These are phyloP conservation scores for Halichoerus grypus DNA, from an alignment of 2,113 vertebrate species.

Conservation along the genomic window DNA sequence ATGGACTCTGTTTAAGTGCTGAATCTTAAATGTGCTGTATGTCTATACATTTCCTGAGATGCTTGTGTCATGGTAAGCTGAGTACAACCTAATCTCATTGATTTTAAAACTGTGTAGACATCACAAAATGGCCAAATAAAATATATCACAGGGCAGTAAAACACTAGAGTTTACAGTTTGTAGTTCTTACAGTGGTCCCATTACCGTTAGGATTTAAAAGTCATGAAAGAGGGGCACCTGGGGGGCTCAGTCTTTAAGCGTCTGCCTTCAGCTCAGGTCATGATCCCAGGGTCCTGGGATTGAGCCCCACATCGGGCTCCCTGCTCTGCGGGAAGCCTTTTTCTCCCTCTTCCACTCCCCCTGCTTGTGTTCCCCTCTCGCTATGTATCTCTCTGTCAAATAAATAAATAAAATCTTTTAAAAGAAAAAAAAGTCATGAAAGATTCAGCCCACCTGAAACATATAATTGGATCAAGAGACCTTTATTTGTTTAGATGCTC, in stretches of 20 bases:
- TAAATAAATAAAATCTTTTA: no score
- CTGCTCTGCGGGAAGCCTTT: no score
- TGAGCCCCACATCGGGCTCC: no score
- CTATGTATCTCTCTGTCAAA: no score
- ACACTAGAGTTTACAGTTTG: background rate
- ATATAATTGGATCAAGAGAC: background rate
- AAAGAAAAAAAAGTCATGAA: background rate
- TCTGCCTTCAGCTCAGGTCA: no score
- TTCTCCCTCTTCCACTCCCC: no score
- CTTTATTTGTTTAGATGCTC: background rate
- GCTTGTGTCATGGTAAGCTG: background rate
- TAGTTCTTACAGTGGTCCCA: background rate
- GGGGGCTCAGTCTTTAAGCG: no score
- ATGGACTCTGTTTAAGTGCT: background rate
- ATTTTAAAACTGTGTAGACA: conserved; percentile 18
- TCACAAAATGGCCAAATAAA: background rate
- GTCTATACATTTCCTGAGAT: background rate
- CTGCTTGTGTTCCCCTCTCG: no score
- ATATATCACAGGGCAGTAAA: background rate
- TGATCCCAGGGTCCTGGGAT: no score
- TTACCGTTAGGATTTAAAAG: background rate
- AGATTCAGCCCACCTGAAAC: background rate
- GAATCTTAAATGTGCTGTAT: background rate
- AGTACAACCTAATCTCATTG: background rate
- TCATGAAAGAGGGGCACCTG: background rate